phyloP scores from a whole-genome alignment of 2,797 vertebrate species.

The Heteromormyrus szaboi region DNA sequence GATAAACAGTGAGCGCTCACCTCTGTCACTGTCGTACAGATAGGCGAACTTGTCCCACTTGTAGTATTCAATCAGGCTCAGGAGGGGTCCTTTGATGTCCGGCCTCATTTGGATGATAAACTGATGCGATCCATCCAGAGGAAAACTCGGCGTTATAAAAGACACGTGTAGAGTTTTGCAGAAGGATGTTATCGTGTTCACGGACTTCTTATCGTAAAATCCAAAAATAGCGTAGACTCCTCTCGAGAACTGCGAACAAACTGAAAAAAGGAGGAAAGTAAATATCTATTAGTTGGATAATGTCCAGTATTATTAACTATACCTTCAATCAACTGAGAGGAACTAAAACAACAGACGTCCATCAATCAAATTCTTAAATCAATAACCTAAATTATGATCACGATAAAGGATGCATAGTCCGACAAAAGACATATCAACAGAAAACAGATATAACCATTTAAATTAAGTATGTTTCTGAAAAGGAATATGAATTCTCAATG shows the following conservation, averaged over 20 bases:
- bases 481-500: not conserved
- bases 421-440: not conserved
- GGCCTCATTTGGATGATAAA: slow-evolving; percentile 99
- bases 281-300: not conserved
- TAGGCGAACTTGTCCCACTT: slow-evolving; percentile 99
- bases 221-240: slow-evolving; percentile 98
- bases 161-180: slow-evolving; percentile 96
- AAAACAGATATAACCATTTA: not conserved
- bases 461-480: not conserved
- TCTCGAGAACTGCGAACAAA: slow-evolving; percentile 98
- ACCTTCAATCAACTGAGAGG: not conserved
- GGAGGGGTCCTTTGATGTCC: slow-evolving; percentile 93
- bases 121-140: slow-evolving; percentile 89
- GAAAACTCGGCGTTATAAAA: slow-evolving; percentile 97
- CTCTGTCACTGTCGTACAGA: slow-evolving; percentile 95
- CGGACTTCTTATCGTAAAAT: slow-evolving; percentile 99
- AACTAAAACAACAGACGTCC: not conserved
- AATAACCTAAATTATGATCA: not conserved
- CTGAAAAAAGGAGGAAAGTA: slow-evolving; percentile 48
- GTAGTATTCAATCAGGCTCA: slow-evolving; percentile 97
- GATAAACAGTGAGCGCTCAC: slow-evolving; percentile 53
- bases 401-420: not conserved
- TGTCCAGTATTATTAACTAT: not conserved
- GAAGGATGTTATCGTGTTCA: slow-evolving; percentile 97
- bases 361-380: not conserved